Base-by-base conservation (phyloP, 2,888 invertebrate genomes). In the Chrysopilus asiliformis region DNA sequence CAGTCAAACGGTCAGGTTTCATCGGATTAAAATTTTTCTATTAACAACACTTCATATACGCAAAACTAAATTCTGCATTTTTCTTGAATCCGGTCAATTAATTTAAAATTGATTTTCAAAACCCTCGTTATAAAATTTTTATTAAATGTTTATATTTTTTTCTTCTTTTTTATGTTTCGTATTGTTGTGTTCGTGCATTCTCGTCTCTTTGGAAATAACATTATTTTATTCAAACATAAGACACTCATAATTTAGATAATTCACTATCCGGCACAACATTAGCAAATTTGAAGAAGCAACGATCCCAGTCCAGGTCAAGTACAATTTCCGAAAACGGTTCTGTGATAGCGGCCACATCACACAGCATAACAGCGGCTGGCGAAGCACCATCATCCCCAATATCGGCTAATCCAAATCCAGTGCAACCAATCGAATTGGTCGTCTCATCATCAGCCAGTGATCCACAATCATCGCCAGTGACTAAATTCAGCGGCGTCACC, bases 281-380 rank as follows among this genome's bases (percentile, higher is more conserved):
- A 50, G 82, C 91, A 36, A 91, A 93, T 64, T 68, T 93, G 60
- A 94, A 94, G 67, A 90, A 90, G 61, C 89, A 91, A 57, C 72
- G 93, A 45, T 76, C 86, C 44, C 83, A 84, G 53, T 84, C 80
- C 50, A 70, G 86, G 50, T 69, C 66, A 50, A 66, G 62, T 52
- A 65, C 60, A 39, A 43, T 60, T 24, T 55, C 59, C 41, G 66
- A 65, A 49, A 64, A 62, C 51, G 68, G 68, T 52, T 60, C 64
- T 47, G 60, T 63, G 50, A 51, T 62, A 50, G 59, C 57, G 52
- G 55, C 59, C 49, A 53, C 43, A 36, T 53, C 50, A 47, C 35
- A 36, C 28, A 39, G 38, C 33, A 29, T 38, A 12, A 34, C 27
- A 13, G 25, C 37, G 13, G 18, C 27, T 35, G 17, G 44, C 5